phyloP scores from a whole-genome alignment of 2,113 vertebrate genomes.

The Steatornis caripensis region DNA sequence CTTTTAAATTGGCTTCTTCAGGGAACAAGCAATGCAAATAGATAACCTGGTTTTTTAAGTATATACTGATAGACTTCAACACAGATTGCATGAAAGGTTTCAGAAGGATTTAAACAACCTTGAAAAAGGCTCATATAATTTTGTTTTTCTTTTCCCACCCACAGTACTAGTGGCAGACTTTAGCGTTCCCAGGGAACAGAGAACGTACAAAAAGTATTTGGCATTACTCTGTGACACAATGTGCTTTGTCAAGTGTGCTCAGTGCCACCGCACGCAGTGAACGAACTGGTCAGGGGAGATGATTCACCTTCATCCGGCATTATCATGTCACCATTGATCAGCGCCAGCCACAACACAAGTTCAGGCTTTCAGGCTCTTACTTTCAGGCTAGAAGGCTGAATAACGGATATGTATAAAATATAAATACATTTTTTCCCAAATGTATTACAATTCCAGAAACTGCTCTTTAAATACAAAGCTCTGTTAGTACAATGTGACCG shows the following conservation, averaged over 20 bases:
- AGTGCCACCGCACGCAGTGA: neutral
- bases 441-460: neutral
- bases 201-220: neutral
- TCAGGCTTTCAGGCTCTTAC: neutral
- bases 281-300: neutral
- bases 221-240: neutral
- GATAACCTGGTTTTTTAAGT: neutral
- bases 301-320: neutral
- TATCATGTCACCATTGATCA: neutral
- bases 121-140: neutral
- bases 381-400: neutral
- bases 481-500: neutral
- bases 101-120: conserved; percentile 5
- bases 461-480: neutral
- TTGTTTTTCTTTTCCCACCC: neutral
- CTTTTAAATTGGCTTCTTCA: neutral
- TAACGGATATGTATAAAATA: neutral
- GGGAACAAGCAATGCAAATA: neutral
- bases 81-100: neutral
- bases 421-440: neutral
- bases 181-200: neutral
- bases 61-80: neutral
- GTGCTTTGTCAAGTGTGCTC: neutral
- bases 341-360: neutral
- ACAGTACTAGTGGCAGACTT: conserved; percentile 9